A percentile compares a stretch with the other conserved stretches of the same genome.
These are phyloP conservation scores for Choloepus hoffmanni DNA, from an alignment of 2,113 vertebrate species.

Conservation along the genomic window DNA sequence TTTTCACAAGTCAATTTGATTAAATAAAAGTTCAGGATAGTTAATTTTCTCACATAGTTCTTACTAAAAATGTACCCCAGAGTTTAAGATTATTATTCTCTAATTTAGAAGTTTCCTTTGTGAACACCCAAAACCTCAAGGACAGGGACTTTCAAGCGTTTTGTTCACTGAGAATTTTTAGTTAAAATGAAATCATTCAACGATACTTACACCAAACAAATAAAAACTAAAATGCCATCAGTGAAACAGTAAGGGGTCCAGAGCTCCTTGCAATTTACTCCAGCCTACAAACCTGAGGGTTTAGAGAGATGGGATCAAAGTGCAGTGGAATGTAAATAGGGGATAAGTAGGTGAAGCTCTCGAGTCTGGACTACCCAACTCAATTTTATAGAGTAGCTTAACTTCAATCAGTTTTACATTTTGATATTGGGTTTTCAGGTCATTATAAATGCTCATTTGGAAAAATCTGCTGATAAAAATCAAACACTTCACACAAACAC, in stretches of 20 bases:
- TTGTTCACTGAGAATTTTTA: slow-evolving; percentile 18
- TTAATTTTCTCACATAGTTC: slow-evolving; percentile 64
- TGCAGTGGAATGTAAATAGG: neutral
- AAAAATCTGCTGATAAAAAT: neutral
- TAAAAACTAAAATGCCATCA: neutral
- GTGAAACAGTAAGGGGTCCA: neutral
- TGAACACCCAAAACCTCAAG: slow-evolving; percentile 16
- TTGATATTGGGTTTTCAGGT: neutral
- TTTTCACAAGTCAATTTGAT: slow-evolving; percentile 66
- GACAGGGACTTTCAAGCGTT: neutral
- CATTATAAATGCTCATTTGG: neutral
- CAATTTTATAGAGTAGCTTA: neutral
- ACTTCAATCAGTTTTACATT: neutral
- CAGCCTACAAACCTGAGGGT: neutral
- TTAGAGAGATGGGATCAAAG: neutral
- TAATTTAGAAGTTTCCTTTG: slow-evolving; percentile 55
- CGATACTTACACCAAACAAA: slow-evolving; percentile 39
- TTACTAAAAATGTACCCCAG: slow-evolving; percentile 33
- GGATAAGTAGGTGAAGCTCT: neutral
- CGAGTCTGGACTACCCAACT: neutral
- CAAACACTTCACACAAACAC: neutral
- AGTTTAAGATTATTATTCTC: slow-evolving; percentile 48
- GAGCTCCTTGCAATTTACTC: neutral
- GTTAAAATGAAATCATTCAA: neutral
- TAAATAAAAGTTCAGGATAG: slow-evolving; percentile 30